Conservation (phyloP, 2,888 invertebrate species). For the Escarpia spicata region DNA sequence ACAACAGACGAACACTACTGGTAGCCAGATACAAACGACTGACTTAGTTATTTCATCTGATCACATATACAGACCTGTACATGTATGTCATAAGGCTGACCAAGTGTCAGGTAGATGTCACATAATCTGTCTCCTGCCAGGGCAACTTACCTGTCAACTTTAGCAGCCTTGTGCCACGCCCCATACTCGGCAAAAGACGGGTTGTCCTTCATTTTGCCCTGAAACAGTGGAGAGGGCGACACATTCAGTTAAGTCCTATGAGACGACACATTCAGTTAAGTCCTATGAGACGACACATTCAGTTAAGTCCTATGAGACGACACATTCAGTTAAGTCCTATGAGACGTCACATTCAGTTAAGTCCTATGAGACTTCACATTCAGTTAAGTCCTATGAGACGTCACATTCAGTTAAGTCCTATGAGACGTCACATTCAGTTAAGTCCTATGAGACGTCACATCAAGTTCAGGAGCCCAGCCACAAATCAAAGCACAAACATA, state of each 20-base stretch:
- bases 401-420: neutral
- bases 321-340: neutral
- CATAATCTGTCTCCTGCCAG: neutral
- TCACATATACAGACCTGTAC: neutral
- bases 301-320: neutral
- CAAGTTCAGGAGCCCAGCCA: neutral
- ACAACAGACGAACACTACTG: neutral
- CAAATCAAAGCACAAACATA: neutral
- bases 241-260: neutral
- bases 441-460: neutral
- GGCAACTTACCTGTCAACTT: conserved; percentile 38
- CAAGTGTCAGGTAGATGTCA: neutral
- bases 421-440: neutral
- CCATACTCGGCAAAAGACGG: conserved; percentile 72
- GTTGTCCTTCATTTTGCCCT: conserved; percentile 70
- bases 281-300: neutral
- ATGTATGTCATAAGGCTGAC: neutral
- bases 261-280: no score
- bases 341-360: neutral
- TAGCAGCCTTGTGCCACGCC: conserved; percentile 39
- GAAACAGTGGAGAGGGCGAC: conserved; percentile 32
- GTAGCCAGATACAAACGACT: neutral
- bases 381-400: no score
- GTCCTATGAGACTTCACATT: neutral
- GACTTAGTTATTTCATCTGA: neutral